These are phyloP conservation scores for Coccyzus lansbergi DNA, from an alignment of 2,797 vertebrate genomes.

Conservation along the genomic window DNA sequence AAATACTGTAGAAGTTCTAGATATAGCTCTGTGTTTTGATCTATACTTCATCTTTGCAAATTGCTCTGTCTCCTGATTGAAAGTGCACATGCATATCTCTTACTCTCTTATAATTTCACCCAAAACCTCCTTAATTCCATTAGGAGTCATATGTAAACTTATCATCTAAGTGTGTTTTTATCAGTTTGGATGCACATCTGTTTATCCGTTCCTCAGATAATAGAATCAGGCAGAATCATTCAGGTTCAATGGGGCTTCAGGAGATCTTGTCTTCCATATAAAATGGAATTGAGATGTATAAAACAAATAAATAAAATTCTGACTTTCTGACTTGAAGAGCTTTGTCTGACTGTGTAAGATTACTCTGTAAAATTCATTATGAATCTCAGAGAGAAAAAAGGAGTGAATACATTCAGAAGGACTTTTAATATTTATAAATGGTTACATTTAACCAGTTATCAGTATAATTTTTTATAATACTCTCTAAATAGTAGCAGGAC, in stretches of 20 bases:
- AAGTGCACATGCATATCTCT: not conserved
- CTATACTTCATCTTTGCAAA: not conserved
- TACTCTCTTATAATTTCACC: not conserved
- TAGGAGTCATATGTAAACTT: not conserved
- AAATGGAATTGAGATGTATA: not conserved
- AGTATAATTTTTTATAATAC: not conserved
- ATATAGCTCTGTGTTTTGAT: not conserved
- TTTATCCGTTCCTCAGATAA: not conserved
- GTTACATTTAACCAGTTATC: not conserved
- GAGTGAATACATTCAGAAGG: not conserved
- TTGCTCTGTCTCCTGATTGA: not conserved
- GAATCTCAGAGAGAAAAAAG: not conserved
- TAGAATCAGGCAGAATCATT: not conserved
- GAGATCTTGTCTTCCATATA: not conserved
- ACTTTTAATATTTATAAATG: not conserved
- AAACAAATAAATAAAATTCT: not conserved
- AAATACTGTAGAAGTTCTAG: not conserved
- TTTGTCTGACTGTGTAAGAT: not conserved
- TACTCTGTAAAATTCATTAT: not conserved
- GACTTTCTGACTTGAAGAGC: not conserved
- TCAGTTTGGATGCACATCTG: not conserved
- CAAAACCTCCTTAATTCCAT: rapidly evolving
- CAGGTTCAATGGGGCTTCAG: not conserved
- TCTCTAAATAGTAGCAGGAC: not conserved
- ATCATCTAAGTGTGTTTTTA: not conserved